Conservation (phyloP, 2,888 invertebrate genomes). For the Rambutsinella grinnellia region DNA sequence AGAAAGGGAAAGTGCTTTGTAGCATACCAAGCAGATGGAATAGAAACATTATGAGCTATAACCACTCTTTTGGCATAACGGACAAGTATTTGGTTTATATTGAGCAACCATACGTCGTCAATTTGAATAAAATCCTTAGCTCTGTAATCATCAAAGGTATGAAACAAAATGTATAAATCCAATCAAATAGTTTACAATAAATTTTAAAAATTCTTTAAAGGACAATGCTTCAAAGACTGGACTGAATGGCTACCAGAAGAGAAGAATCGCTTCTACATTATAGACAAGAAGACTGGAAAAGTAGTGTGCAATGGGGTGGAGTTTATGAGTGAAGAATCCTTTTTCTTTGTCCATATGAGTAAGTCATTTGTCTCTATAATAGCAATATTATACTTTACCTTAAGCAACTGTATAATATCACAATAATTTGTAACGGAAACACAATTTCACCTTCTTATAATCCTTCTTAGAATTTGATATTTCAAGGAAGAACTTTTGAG, state of each 20-base stretch:
- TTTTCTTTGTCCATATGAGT: conserved; percentile 72
- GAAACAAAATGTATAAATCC: too few relatives aligned
- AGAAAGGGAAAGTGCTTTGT: conserved; percentile 50
- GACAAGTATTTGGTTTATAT: conserved; percentile 72
- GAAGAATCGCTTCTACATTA: conserved; percentile 69
- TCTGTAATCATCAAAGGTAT: too few relatives aligned
- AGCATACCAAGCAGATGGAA: conserved; percentile 59
- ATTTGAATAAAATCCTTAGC: conserved; percentile 69
- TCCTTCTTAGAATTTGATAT: too few relatives aligned
- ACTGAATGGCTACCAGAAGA: conserved; percentile 70
- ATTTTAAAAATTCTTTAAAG: too few relatives aligned
- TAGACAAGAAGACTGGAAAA: conserved; percentile 69
- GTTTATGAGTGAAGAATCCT: conserved; percentile 69
- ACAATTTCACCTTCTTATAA: too few relatives aligned
- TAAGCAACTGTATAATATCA: conserved; percentile 44
- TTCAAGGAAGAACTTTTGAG: neutral
- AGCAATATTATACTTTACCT: too few relatives aligned
- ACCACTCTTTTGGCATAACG: conserved; percentile 71
- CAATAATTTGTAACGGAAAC: too few relatives aligned
- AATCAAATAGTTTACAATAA: too few relatives aligned
- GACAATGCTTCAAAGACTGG: conserved; percentile 69
- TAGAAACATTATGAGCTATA: conserved; percentile 55
- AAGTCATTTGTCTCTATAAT: conserved; percentile 15
- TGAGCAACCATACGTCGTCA: conserved; percentile 71
- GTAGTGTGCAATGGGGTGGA: conserved; percentile 65